phyloP scores from a whole-genome alignment of 2,888 invertebrate species.

The Brachypterus glaber region DNA sequence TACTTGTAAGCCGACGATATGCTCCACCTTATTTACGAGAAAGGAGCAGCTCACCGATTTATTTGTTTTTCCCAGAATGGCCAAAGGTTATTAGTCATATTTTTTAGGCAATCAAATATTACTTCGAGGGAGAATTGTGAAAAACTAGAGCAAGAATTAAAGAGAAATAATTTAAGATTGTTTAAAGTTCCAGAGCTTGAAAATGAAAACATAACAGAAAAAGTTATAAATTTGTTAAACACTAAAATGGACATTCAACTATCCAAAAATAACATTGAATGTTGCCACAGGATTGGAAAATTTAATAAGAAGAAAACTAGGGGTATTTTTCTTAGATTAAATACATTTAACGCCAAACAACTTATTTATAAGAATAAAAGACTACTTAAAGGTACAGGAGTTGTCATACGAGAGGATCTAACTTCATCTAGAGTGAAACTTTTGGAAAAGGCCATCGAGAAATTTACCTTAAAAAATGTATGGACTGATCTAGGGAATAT shows the following conservation, averaged over 20 bases:
- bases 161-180: not conserved
- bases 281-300: no score
- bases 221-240: not conserved
- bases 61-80: no score
- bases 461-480: not conserved
- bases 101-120: no score
- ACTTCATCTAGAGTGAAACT: not conserved
- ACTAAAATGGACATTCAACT: no score
- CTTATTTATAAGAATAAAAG: not conserved
- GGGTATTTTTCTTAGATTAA: not conserved
- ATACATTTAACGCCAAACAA: not conserved
- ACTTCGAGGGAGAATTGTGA: not conserved
- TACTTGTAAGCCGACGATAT: no score
- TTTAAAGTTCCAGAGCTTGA: not conserved
- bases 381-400: not conserved
- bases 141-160: not conserved
- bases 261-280: no score
- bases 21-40: no score
- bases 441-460: not conserved
- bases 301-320: not conserved
- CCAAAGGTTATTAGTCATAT: no score
- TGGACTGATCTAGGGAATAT: not conserved
- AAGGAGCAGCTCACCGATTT: no score
- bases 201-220: not conserved
- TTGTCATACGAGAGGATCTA: not conserved